Conservation (phyloP, 2,797 vertebrate species). For the Onychomys arenicola region DNA sequence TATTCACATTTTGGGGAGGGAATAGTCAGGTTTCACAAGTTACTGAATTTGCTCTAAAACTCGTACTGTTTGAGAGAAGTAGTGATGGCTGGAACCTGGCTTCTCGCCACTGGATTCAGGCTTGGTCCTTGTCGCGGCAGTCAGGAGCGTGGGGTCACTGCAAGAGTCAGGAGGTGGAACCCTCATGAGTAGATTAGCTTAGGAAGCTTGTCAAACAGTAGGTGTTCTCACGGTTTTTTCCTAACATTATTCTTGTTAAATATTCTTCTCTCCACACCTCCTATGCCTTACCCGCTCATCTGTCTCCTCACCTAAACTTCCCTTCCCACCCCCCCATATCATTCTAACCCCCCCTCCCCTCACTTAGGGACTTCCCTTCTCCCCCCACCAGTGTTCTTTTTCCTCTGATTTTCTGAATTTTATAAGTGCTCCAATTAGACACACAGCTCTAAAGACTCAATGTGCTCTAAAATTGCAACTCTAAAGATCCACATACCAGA, state of each 20-base stretch:
- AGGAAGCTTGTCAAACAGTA: not conserved
- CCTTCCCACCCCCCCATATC: not conserved
- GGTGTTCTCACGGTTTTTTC: not conserved
- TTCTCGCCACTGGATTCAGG: not conserved
- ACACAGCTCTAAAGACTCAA: not conserved
- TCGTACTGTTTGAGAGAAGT: not conserved
- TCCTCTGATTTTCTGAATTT: not conserved
- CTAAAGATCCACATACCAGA: not conserved
- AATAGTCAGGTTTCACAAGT: not conserved
- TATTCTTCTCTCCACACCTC: not conserved
- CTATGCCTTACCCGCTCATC: not conserved
- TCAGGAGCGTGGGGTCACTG: too few relatives aligned
- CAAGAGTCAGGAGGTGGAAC: not conserved
- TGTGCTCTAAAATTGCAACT: not conserved
- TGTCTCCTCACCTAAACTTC: not conserved
- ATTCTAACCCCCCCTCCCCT: too few relatives aligned
- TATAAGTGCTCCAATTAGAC: not conserved
- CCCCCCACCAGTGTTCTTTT: not conserved
- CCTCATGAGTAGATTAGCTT: not conserved
- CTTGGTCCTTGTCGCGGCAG: not conserved
- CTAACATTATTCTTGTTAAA: not conserved
- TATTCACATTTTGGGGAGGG: conserved; percentile 3
- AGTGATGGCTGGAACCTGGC: not conserved
- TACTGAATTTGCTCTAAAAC: not conserved
- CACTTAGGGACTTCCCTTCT: not conserved